These are phyloP conservation scores for Gymnodraco acuticeps DNA, from an alignment of 2,797 vertebrate species.

Conservation along the genomic window DNA sequence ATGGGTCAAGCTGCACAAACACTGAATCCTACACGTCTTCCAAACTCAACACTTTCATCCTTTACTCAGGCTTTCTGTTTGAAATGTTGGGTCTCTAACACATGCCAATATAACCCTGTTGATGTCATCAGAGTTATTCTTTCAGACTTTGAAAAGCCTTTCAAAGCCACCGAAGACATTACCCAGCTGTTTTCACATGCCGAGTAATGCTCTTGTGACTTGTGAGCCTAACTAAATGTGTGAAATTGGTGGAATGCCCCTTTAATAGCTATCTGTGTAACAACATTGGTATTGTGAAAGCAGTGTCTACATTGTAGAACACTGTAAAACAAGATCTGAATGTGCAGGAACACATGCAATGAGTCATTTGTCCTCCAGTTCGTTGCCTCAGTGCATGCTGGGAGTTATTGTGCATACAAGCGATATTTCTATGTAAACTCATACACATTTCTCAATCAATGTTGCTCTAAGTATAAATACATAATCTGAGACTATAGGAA, in stretches of 20 bases:
- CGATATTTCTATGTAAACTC: neutral
- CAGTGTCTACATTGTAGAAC: neutral
- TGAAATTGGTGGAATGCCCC: neutral
- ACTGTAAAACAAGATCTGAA: neutral
- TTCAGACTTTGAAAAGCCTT: neutral
- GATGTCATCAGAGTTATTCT: neutral
- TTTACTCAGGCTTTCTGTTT: no score
- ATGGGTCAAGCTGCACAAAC: no score
- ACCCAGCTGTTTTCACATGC: neutral
- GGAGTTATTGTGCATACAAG: neutral
- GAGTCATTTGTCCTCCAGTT: conserved; percentile 1
- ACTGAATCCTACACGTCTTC: no score
- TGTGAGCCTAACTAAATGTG: neutral
- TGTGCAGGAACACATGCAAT: conserved; percentile 3
- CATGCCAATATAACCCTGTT: no score
- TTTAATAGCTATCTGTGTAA: neutral
- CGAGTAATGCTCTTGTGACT: neutral
- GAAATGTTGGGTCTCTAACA: no score
- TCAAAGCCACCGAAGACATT: neutral
- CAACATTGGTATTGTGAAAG: neutral
- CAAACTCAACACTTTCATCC: no score
- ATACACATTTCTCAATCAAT: neutral
- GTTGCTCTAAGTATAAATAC: neutral
- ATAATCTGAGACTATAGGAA: neutral
- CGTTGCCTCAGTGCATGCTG: conserved; percentile 14